These are phyloP conservation scores for Troides oblongomaculatus DNA, from an alignment of 2,888 invertebrate genomes.

Conservation along the genomic window DNA sequence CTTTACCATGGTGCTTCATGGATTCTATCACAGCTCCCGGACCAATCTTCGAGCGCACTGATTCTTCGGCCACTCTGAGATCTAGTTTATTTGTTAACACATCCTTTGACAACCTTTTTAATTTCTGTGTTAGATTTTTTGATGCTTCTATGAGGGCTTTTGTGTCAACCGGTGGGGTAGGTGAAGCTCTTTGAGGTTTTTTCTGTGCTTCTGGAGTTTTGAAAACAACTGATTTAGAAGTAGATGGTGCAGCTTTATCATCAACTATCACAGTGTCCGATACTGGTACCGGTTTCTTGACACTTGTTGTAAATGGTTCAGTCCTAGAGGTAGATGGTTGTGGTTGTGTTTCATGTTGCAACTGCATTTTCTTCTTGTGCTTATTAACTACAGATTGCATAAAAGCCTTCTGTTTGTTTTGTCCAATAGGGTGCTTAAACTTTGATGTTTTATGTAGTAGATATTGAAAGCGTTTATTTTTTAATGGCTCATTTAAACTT, in stretches of 20 bases:
- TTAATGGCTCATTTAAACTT: slow-evolving; percentile 71
- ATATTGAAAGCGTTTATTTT: slow-evolving; percentile 76
- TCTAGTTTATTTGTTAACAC: slow-evolving; percentile 86
- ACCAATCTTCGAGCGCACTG: slow-evolving; percentile 69
- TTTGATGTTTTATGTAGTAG: slow-evolving; percentile 75
- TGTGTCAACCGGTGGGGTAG: slow-evolving; percentile 80
- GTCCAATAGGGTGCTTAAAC: slow-evolving; percentile 73
- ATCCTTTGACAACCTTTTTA: slow-evolving; percentile 93
- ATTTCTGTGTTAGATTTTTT: slow-evolving; percentile 93
- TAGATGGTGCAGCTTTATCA: slow-evolving; percentile 60
- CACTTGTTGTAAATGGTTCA: slow-evolving; percentile 63
- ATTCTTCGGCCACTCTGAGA: slow-evolving; percentile 70
- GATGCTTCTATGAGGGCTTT: slow-evolving; percentile 93
- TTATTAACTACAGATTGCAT: slow-evolving; percentile 77
- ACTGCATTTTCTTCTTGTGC: slow-evolving; percentile 73
- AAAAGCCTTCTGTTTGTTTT: slow-evolving; percentile 75
- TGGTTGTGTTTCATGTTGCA: slow-evolving; percentile 54
- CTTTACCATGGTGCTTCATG: slow-evolving; percentile 96
- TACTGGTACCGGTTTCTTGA: slow-evolving; percentile 62
- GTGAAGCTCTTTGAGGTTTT: slow-evolving; percentile 59
- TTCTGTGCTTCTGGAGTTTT: slow-evolving; percentile 65
- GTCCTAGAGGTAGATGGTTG: slow-evolving; percentile 71
- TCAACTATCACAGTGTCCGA: slow-evolving; percentile 53
- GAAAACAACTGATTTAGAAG: slow-evolving; percentile 63
- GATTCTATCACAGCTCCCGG: slow-evolving; percentile 92